Base-by-base conservation (phyloP, 2,888 invertebrate species). In the Adelphocoris suturalis region DNA sequence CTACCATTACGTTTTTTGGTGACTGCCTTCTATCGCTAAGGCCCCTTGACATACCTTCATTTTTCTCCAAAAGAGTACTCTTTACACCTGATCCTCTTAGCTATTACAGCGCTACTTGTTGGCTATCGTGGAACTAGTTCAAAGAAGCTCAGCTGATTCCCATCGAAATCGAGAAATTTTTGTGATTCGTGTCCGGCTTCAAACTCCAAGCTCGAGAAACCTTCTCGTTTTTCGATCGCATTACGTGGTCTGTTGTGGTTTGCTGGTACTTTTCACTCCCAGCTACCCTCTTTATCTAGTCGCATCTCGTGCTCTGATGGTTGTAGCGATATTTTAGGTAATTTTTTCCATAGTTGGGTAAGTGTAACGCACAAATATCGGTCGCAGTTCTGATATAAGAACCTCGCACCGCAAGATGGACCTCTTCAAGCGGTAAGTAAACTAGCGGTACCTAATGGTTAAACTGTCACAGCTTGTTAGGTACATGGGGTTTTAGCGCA, bases 191-290 rank as follows among this genome's bases (percentile, higher is more conserved):
- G 37, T 55, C 57, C 85, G 85, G 85, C 85, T 55, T 57, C 28
- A 78, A 28, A 46, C 27, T n/a, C 28, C 28, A 28, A 16, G n/a
- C 14, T 46, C 78, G 28, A 28, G 57, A 16, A 57, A 57, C 85
- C 85, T 57, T 52, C 68, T 46, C 85, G 16, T n/a, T 37, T 61
- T 61, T 28, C 19, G 27, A 16, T 57, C 68, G 57, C 80, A 11
- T 76, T 86, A 86, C 86, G 86, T 86, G 86, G 86, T 75, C 86
- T 86, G 86, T 86, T 86, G 46, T 86, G 86, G 86, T 86, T 86
- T 16, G 86, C 46, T 86, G 86, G 85, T 27, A 27, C 76, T 46
- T 75, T 76, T 47, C n/a, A 75, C 23, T 68, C 19, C 19, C 48
- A 82, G 14, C 48, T 82, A 19, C 23, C 19, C 68, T 16, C 27